phyloP scores from a whole-genome alignment of 2,888 invertebrate species.

The Drosophila fulvimacula region DNA sequence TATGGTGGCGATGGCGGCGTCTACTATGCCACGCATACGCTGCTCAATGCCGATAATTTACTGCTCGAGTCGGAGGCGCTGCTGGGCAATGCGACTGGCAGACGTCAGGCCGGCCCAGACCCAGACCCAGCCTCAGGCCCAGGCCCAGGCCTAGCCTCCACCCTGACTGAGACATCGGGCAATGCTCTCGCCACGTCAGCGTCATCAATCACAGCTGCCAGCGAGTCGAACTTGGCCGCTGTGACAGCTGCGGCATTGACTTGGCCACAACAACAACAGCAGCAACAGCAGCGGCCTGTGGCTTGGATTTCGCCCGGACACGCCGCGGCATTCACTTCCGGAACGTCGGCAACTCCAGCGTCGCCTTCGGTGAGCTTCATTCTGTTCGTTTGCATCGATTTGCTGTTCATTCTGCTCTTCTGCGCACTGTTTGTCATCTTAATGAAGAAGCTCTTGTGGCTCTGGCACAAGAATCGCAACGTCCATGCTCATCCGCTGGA shows the following conservation, averaged over 20 bases:
- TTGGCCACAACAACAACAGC: slow-evolving; percentile 53
- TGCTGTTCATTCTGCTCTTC: slow-evolving; percentile 89
- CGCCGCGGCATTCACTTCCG: slow-evolving; percentile 65
- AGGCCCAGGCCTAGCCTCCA: too few relatives aligned
- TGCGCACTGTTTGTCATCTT: slow-evolving; percentile 89
- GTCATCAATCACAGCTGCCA: slow-evolving; percentile 61
- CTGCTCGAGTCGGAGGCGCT: slow-evolving; percentile 72
- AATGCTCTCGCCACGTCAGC: slow-evolving; percentile 50
- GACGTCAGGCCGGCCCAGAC: slow-evolving; percentile 4
- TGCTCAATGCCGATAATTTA: slow-evolving; percentile 80
- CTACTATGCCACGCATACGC: slow-evolving; percentile 68
- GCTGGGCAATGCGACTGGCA: slow-evolving; percentile 51
- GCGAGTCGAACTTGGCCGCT: slow-evolving; percentile 31
- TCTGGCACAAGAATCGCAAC: slow-evolving; percentile 86
- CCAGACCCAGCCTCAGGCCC: too few relatives aligned
- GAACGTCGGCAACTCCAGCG: slow-evolving; percentile 27
- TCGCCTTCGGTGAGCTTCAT: slow-evolving; percentile 79
- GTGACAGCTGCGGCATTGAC: slow-evolving; percentile 63
- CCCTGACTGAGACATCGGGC: slow-evolving; percentile 41
- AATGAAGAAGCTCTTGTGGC: slow-evolving; percentile 87
- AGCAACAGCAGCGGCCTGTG: neutral
- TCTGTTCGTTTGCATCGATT: slow-evolving; percentile 87
- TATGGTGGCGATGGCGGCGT: slow-evolving; percentile 54
- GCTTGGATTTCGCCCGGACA: slow-evolving; percentile 37
- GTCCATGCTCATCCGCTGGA: slow-evolving; percentile 85